A percentile compares a stretch with the other conserved stretches of the same genome.
Evolutionary conservation across 1,140 invertebrate species (phyloP).

Genomic region (Popillia japonica): DNA sequence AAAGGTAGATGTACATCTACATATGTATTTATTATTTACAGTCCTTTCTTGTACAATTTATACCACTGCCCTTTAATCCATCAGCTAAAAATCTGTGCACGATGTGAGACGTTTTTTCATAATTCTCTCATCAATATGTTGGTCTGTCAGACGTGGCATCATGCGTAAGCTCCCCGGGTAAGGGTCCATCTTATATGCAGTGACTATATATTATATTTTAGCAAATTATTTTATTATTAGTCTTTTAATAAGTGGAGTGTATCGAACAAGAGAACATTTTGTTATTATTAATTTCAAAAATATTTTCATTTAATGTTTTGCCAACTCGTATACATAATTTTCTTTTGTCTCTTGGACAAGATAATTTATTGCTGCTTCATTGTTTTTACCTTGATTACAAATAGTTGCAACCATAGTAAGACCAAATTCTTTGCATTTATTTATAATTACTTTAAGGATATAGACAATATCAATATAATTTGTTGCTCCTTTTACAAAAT

Average conservation of each 20-base stretch:
- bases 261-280: conserved; percentile 16
- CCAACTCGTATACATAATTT: background rate
- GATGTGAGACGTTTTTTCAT: conserved; percentile 51
- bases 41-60: too few relatives aligned
- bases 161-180: conserved; percentile 18
- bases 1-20: too few relatives aligned
- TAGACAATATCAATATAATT: too few relatives aligned
- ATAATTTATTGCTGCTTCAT: background rate
- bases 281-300: background rate
- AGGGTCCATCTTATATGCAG: conserved; percentile 14
- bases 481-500: too few relatives aligned
- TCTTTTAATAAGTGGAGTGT: conserved; percentile 36
- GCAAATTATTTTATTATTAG: conserved; percentile 43
- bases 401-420: background rate
- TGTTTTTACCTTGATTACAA: background rate
- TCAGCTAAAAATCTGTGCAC: conserved; percentile 49
- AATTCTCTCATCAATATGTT: conserved; percentile 44
- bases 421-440: too few relatives aligned
- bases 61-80: too few relatives aligned
- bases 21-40: too few relatives aligned
- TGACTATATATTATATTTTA: conserved; percentile 39
- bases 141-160: conserved; percentile 50
- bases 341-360: background rate
- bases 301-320: conserved; percentile 8
- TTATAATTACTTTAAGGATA: too few relatives aligned